Conservation (phyloP, 35 echinoderm and acorn worm genomes). For the Acanthaster planci region DNA sequence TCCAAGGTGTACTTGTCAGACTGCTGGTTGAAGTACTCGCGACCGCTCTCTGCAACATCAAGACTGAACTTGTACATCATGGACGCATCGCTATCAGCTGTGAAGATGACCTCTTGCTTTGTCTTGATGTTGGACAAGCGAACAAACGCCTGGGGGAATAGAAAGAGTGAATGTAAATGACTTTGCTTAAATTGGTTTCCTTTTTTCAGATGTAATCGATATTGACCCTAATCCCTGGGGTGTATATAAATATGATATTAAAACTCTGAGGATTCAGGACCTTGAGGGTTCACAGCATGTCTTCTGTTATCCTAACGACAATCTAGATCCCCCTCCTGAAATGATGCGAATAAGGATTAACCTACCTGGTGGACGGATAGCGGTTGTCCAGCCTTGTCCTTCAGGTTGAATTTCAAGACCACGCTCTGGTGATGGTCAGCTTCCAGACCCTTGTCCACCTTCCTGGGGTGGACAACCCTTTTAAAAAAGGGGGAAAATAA, state of each 20-base stretch:
- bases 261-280: no score
- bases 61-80: constrained; percentile 63
- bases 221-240: no score
- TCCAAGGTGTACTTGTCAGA: constrained; percentile 86
- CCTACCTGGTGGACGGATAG: constrained; percentile 87
- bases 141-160: constrained; percentile 75
- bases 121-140: constrained; percentile 84
- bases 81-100: constrained; percentile 62
- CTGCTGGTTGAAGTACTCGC: constrained; percentile 83
- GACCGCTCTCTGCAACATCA: constrained; percentile 86
- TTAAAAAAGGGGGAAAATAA: not conserved
- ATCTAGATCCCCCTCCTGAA: no score
- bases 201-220: no score
- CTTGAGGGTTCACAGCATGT: no score
- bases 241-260: no score
- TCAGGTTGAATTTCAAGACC: constrained; percentile 87
- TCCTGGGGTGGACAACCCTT: constrained; percentile 71
- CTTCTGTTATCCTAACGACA: no score
- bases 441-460: constrained; percentile 60
- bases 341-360: no score
- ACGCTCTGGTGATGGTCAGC: constrained; percentile 96
- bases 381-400: constrained; percentile 80
- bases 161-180: no score
- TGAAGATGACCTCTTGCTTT: constrained; percentile 90
- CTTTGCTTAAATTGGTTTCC: no score